Evolutionary conservation across 1,140 invertebrate genomes (phyloP).

Genomic region (Eubasilissa regina): DNA sequence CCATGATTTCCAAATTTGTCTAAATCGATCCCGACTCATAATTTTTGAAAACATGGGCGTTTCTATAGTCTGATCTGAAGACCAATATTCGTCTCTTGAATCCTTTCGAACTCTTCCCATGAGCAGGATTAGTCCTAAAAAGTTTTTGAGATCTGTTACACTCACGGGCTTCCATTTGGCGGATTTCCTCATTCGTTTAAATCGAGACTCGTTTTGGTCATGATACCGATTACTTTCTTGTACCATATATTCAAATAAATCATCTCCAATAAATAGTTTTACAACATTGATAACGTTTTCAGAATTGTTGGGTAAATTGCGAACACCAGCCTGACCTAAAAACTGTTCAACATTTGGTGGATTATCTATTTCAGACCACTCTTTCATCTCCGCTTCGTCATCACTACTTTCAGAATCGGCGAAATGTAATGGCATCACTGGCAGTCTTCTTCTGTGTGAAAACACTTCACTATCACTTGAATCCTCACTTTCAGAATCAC

Average conservation of each 20-base stretch:
- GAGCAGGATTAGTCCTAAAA: slow-evolving; percentile 58
- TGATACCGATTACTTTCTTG: slow-evolving; percentile 58
- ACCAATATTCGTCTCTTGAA: slow-evolving; percentile 61
- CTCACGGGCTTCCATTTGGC: slow-evolving; percentile 54
- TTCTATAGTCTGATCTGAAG: slow-evolving; percentile 55
- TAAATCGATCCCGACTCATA: slow-evolving; percentile 60
- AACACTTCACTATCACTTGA: too few species aligned
- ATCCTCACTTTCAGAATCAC: too few species aligned
- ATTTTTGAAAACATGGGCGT: slow-evolving; percentile 62
- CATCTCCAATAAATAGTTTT: background rate
- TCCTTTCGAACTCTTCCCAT: slow-evolving; percentile 59
- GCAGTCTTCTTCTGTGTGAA: too few species aligned
- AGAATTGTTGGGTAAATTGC: background rate
- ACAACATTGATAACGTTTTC: background rate
- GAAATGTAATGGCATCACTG: too few species aligned
- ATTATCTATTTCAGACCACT: too few species aligned
- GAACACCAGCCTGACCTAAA: slow-evolving; percentile 26
- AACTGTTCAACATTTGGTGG: slow-evolving; percentile 32
- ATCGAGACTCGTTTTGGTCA: slow-evolving; percentile 43
- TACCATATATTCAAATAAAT: slow-evolving; percentile 52
- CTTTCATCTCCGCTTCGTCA: too few species aligned
- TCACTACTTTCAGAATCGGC: too few species aligned
- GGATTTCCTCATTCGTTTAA: slow-evolving; percentile 49
- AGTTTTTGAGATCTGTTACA: slow-evolving; percentile 58
- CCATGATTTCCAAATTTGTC: slow-evolving; percentile 57